Evolutionary conservation across 2,113 vertebrate species (phyloP).

Genomic region (Hypanus sabinus): DNA sequence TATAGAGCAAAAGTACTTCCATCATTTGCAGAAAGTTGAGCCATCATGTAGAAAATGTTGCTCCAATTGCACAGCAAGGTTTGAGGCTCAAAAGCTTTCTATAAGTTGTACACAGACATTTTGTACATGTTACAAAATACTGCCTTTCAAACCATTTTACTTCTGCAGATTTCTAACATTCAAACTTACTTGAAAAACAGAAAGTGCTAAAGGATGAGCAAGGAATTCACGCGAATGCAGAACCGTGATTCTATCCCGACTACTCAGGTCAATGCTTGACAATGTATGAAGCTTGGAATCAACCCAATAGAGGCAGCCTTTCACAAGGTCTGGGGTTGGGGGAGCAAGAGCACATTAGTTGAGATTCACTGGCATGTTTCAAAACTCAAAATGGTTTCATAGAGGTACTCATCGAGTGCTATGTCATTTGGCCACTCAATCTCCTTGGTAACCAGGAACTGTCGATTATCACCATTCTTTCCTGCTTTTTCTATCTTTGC

Average conservation of each 20-base stretch:
- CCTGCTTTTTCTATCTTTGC: slow-evolving; percentile 38
- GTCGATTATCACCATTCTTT: slow-evolving; percentile 34
- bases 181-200: slow-evolving; percentile 30
- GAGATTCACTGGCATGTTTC: not conserved
- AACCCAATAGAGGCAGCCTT: slow-evolving; percentile 34
- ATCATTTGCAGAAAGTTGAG: too few relatives aligned
- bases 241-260: slow-evolving; percentile 19
- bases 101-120: too few relatives aligned
- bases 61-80: not conserved
- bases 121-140: not conserved
- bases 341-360: not conserved
- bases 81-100: not conserved
- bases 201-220: slow-evolving; percentile 7
- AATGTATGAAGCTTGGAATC: slow-evolving; percentile 35
- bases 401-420: slow-evolving; percentile 14
- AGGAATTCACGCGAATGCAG: slow-evolving; percentile 25
- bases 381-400: slow-evolving; percentile 38
- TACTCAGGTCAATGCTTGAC: not conserved
- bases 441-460: not conserved
- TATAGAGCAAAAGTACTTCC: too few relatives aligned
- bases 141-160: not conserved
- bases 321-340: slow-evolving; percentile 15
- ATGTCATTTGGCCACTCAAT: slow-evolving; percentile 38
- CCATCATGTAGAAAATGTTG: too few relatives aligned
- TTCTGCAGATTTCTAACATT: not conserved